Conservation (phyloP, 2,797 vertebrate genomes). For the Lerista edwardsae region DNA sequence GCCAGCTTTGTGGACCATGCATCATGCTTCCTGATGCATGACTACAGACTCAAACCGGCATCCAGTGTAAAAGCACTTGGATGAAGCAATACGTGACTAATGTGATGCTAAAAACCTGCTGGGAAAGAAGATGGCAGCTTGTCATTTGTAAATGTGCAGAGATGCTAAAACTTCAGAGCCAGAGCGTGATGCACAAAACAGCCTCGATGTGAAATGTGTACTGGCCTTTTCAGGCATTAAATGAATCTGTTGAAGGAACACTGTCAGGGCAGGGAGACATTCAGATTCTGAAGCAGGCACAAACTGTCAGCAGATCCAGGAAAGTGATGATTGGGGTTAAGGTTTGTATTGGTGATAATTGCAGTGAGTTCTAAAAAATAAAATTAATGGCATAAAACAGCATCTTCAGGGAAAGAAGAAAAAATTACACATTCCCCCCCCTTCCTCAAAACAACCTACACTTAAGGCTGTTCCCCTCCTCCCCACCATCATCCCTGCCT, state of each 20-base stretch:
- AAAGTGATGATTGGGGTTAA: constrained; percentile 25
- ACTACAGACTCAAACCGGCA: not conserved
- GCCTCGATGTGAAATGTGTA: not conserved
- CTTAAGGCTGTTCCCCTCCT: not conserved
- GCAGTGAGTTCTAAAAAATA: constrained; percentile 12
- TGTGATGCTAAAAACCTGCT: not conserved
- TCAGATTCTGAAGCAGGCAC: constrained; percentile 24
- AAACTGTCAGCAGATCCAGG: not conserved
- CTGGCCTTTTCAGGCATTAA: not conserved
- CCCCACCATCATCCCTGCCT: constrained; percentile 24
- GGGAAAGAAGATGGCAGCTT: constrained; percentile 34
- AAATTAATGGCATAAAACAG: constrained; percentile 40
- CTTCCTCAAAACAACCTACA: not conserved
- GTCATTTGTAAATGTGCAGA: constrained; percentile 2
- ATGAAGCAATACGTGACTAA: not conserved
- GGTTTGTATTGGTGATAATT: constrained; percentile 34
- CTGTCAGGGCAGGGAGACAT: constrained; percentile 28
- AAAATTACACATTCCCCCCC: not conserved
- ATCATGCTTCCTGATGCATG: not conserved
- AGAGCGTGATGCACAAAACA: constrained; percentile 43
- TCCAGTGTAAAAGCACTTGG: not conserved
- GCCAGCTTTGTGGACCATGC: too few species aligned
- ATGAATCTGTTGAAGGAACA: constrained; percentile 22
- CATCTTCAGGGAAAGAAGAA: constrained; percentile 33
- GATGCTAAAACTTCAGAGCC: constrained; percentile 37